Evolutionary conservation across 2,797 vertebrate species (phyloP).

Genomic region (Bryconaethiops microstoma): DNA sequence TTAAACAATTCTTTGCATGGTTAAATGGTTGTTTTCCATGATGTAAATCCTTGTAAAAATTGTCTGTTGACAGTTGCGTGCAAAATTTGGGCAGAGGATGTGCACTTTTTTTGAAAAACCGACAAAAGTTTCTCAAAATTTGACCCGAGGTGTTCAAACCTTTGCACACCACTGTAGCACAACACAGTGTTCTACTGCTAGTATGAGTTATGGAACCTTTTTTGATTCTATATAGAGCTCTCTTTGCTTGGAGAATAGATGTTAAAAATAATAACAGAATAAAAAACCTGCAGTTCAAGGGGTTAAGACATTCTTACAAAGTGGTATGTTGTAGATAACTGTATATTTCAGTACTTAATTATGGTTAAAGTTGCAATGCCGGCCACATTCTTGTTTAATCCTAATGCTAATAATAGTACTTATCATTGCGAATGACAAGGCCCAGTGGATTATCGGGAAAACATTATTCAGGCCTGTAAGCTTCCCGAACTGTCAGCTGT

Average conservation of each 20-base stretch:
- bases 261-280: not conserved
- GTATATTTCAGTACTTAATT: conserved; percentile 5
- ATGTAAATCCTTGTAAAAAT: too few species aligned
- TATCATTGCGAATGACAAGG: not conserved
- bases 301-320: not conserved
- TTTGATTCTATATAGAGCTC: not conserved
- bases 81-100: too few species aligned
- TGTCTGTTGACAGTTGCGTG: too few species aligned
- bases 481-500: conserved; percentile 1
- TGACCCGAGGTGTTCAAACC: too few species aligned
- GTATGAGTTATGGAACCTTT: not conserved
- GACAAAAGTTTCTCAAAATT: too few species aligned
- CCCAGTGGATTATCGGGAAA: conserved; percentile 22
- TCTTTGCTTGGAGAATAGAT: too few species aligned
- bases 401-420: not conserved
- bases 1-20: too few species aligned
- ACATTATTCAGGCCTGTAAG: conserved; percentile 12
- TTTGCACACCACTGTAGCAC: not conserved
- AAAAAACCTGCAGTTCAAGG: not conserved
- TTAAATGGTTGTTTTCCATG: too few species aligned
- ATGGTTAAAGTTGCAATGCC: not conserved
- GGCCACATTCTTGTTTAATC: conserved; percentile 23
- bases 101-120: too few species aligned
- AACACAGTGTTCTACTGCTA: not conserved
- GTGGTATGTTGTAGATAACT: not conserved